Evolutionary conservation across 2,797 vertebrate species (phyloP), one percentile per base, ranked within the genome.

Genomic region (Platalea minor): DNA sequence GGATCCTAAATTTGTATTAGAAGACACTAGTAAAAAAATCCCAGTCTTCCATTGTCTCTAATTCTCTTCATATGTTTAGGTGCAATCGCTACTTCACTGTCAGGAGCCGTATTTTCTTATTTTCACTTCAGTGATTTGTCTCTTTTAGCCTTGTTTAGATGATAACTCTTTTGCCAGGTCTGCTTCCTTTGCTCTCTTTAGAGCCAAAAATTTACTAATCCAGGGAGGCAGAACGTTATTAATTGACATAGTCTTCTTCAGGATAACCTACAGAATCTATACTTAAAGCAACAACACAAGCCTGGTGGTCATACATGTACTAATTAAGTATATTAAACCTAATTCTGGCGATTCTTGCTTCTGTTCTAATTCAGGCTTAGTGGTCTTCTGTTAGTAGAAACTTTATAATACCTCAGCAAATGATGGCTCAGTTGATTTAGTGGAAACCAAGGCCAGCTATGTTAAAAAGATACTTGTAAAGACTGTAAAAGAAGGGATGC

Each of bases 381-480:
- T 50, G 9, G 5, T 81, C 39, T 75, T 82, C 65, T 60, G 43
- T n/a, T 72, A 68, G 21, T 50, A 59, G 67, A 53, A 51, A 26
- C 31, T 88, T 65, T 39, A 25, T 86, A 80, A 37, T 31, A 82
- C 41, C 13, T 81, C 61, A 51, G 29, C 8, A 85, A 85, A 76
- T 50, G 48, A 39, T n/a, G 9, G 13, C 61, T 65, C 10, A 28
- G 2, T 59, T 73, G 13, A 70, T 82, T 84, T 92, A 85, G 63
- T 76, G 79, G 59, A 93, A 89, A 93, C 46, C 45, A 82, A 89
- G 51, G 41, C 13, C 65, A 83, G 39, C 33, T 94, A 28, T 72
- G 10, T 51, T 94, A 75, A 89, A 92, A 95, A 72, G 39, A 50
- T 89, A 53, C 28, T 73, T 93, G 67, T 95, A 85, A n/a, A 79